phyloP scores from a whole-genome alignment of 2,888 invertebrate species.

The Notodonta dromedarius region DNA sequence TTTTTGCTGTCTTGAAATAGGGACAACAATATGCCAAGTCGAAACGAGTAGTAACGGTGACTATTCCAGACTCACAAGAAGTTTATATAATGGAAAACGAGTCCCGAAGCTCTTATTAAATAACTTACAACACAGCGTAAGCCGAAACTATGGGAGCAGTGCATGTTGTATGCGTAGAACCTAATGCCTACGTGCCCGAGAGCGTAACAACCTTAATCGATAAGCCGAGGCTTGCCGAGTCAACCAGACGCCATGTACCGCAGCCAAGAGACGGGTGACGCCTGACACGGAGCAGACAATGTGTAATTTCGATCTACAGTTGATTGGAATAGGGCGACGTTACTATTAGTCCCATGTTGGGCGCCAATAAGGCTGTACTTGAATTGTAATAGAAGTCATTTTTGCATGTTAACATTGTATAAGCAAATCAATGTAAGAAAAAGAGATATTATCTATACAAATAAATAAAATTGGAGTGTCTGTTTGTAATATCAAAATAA shows the following conservation, averaged over 20 bases:
- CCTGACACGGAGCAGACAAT: background rate
- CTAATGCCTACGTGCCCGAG: background rate
- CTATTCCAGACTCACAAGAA: too few relatives aligned
- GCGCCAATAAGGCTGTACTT: background rate
- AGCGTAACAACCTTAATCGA: background rate
- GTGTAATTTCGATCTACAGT: background rate
- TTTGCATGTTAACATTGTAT: too few relatives aligned
- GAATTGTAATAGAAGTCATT: background rate
- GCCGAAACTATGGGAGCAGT: background rate
- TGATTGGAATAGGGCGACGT: background rate
- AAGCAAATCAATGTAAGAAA: too few relatives aligned
- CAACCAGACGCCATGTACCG: background rate
- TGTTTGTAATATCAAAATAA: too few relatives aligned
- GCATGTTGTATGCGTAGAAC: background rate
- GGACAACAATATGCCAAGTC: too few relatives aligned
- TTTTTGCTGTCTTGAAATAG: too few relatives aligned
- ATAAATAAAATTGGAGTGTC: too few relatives aligned
- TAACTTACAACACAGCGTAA: background rate
- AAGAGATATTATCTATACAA: too few relatives aligned
- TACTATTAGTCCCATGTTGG: slow-evolving; percentile 1
- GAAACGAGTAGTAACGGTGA: too few relatives aligned
- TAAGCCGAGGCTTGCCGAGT: background rate
- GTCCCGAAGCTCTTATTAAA: background rate
- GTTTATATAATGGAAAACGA: background rate
- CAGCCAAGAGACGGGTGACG: background rate